Base-by-base conservation (phyloP, 2,797 vertebrate species). In the Okamejei kenojei region DNA sequence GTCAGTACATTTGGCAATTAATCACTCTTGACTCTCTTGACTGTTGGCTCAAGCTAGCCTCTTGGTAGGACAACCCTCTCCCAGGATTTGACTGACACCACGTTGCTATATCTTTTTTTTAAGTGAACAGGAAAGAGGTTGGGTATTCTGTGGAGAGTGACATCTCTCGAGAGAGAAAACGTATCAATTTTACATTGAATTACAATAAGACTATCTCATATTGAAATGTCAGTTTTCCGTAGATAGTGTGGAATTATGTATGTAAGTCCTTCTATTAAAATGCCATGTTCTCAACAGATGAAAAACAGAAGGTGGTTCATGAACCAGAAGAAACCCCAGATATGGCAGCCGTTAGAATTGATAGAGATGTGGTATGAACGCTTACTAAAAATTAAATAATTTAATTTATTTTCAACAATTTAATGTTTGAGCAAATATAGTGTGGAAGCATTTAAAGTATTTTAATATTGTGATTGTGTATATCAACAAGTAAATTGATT, bases 361-460 rank as follows among this genome's bases (percentile, higher is more conserved):
- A 99, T 96, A 95, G 98, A 94, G 98, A 99, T 77, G 98, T 99
- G 97, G 99, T 99, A 94, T 97, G 97, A 58, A n/a, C 58, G 21
- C 15, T 54, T 54, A 76, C 15, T 76, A 54, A 6, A 90, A 90
- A 68, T 38, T 23, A 65, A 65, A 19, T 32, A n/a, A 15, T 80
- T 11, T 90, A 71, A 15, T 71, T 71, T 71, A 58, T 45, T 19
- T 38, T 38, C 4, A 73, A 17, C 32, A 7, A 15, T 71, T 45
- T 73, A 38, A 1, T 38, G 68, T 88, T 65, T 92, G 35, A 91
- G 71, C 10, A 76, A 92, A 45, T 23, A 7, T 54, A 29, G 7
- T 92, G 45, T 9, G n/a, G 38, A 68, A 21, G 19, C 17, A 32
- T 54, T 73, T 26, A 4, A 79, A 45, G 15, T 84, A 84, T 32